Evolutionary conservation across 2,113 vertebrate species (phyloP).

Genomic region (Seriola quinqueradiata): DNA sequence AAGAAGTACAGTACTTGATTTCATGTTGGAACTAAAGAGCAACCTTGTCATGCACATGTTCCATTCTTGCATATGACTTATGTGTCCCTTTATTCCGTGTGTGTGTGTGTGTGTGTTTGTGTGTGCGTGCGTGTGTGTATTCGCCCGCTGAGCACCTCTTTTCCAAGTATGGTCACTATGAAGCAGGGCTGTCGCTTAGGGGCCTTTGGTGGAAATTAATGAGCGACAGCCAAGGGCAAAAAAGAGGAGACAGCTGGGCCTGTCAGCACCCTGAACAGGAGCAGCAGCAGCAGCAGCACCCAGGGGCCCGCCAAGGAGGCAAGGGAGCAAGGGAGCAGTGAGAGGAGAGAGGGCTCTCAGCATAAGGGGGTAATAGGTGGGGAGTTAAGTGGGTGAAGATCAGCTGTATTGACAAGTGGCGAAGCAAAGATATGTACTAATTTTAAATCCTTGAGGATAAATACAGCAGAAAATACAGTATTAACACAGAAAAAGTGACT

Average conservation of each 20-base stretch:
- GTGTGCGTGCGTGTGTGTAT: constrained; percentile 48
- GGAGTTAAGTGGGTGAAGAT: not conserved
- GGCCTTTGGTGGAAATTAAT: constrained; percentile 93
- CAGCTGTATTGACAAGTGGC: not conserved
- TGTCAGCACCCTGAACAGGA: constrained; percentile 86
- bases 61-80: constrained; percentile 1
- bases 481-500: too few relatives aligned
- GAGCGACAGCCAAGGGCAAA: constrained; percentile 92
- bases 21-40: not conserved
- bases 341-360: constrained; percentile 4
- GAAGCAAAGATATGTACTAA: not conserved
- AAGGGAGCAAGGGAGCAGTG: constrained; percentile 14
- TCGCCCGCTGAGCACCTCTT: constrained; percentile 81
- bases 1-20: not conserved
- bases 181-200: constrained; percentile 89
- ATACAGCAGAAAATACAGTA: too few relatives aligned
- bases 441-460: too few relatives aligned
- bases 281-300: constrained; percentile 68
- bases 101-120: constrained; percentile 10
- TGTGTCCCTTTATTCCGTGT: not conserved
- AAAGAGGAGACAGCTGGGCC: constrained; percentile 93
- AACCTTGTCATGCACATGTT: not conserved
- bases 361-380: not conserved
- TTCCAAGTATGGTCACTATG: constrained; percentile 95
- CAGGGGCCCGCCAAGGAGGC: constrained; percentile 39